Percentiles rank a stretch among this genome's conserved stretches.
Conservation (phyloP, 2,113 vertebrate species). For the Mola mola region DNA sequence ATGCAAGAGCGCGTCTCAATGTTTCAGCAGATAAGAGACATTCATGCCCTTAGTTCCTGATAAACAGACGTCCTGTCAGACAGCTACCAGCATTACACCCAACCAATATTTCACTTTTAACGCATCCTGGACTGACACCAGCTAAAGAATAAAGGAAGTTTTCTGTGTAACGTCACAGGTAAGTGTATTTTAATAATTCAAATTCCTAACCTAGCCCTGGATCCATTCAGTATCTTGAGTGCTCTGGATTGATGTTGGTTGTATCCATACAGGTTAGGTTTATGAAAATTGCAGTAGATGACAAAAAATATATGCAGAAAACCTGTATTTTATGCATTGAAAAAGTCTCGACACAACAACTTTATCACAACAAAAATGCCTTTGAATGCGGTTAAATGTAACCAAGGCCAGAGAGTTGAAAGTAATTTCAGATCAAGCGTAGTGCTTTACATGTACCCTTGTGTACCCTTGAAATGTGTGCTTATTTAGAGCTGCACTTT, state of each 20-base stretch:
- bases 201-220: background rate
- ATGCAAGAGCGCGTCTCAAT: conserved; percentile 41
- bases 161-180: conserved; percentile 8
- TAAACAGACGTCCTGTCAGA: background rate
- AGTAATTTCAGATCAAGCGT: too few relatives aligned
- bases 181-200: conserved; percentile 20
- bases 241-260: too few relatives aligned
- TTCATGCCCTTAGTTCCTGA: conserved; percentile 9
- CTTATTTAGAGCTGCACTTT: conserved; percentile 11
- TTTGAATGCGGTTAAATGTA: too few relatives aligned
- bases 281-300: too few relatives aligned
- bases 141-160: too few relatives aligned
- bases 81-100: background rate
- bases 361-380: too few relatives aligned
- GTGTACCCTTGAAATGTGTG: background rate
- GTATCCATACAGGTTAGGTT: too few relatives aligned
- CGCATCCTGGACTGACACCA: background rate
- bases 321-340: too few relatives aligned
- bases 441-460: background rate
- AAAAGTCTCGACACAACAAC: too few relatives aligned
- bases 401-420: too few relatives aligned
- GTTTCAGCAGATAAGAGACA: conserved; percentile 22
- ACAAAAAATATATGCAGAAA: too few relatives aligned
- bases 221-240: background rate
- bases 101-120: background rate